A percentile compares a stretch with the other conserved stretches of the same genome.
These are phyloP conservation scores for Myoxocephalus aenaeus DNA, from an alignment of 2,797 vertebrate genomes.

Conservation along the genomic window DNA sequence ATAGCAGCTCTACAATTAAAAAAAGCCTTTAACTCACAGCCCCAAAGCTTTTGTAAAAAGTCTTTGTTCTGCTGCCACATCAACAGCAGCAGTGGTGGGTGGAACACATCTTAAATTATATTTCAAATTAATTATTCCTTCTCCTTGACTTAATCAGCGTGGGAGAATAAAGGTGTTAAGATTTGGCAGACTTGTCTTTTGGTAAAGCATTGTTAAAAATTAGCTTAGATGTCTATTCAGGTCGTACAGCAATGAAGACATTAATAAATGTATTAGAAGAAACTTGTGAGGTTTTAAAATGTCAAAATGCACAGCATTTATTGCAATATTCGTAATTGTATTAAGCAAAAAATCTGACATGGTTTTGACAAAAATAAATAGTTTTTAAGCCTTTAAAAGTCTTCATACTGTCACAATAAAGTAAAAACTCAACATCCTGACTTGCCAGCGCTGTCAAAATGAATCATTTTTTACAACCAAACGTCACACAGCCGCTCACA, in stretches of 20 bases:
- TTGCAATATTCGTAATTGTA: slow-evolving; percentile 76
- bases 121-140: slow-evolving; percentile 72
- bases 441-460: slow-evolving; percentile 53
- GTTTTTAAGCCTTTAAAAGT: slow-evolving; percentile 64
- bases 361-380: slow-evolving; percentile 81
- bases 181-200: slow-evolving; percentile 26
- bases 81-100: slow-evolving; percentile 66
- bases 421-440: slow-evolving; percentile 64
- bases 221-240: background rate
- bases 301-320: slow-evolving; percentile 83
- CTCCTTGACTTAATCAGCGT: slow-evolving; percentile 49
- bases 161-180: slow-evolving; percentile 59
- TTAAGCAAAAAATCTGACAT: slow-evolving; percentile 72
- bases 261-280: slow-evolving; percentile 10
- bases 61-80: slow-evolving; percentile 76
- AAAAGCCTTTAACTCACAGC: slow-evolving; percentile 67
- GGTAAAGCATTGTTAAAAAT: slow-evolving; percentile 30
- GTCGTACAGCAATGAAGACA: background rate
- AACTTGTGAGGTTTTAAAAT: slow-evolving; percentile 43
- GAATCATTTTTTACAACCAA: slow-evolving; percentile 43
- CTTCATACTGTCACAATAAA: slow-evolving; percentile 71
- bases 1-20: slow-evolving; percentile 73
- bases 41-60: slow-evolving; percentile 64
- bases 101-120: slow-evolving; percentile 69
- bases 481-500: slow-evolving; percentile 30